These are phyloP conservation scores for Halcyon malimbica DNA, from an alignment of 2,113 vertebrate species.

Conservation along the genomic window DNA sequence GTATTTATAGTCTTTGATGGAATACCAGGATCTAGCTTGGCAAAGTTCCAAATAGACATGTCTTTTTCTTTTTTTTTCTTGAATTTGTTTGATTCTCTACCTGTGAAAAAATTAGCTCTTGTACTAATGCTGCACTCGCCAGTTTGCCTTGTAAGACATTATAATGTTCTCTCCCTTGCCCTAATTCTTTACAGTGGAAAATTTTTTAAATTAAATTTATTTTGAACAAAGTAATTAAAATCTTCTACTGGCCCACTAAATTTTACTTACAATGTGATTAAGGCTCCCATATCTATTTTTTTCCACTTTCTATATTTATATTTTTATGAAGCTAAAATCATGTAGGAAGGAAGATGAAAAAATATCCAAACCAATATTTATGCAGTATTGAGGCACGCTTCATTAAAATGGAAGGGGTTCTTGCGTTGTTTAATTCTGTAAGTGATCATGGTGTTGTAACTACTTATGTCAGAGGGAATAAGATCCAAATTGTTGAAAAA, in stretches of 20 bases:
- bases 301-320: neutral
- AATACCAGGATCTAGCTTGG: neutral
- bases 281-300: neutral
- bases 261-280: neutral
- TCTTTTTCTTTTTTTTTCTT: neutral
- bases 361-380: neutral
- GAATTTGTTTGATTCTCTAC: neutral
- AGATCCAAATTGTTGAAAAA: neutral
- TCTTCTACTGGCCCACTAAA: neutral
- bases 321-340: neutral
- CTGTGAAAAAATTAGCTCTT: neutral
- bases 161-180: neutral
- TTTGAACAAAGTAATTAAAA: slow-evolving; percentile 22
- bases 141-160: neutral
- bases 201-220: slow-evolving; percentile 30
- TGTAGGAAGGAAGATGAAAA: neutral
- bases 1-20: neutral
- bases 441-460: neutral
- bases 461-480: neutral
- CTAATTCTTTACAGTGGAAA: neutral
- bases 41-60: neutral
- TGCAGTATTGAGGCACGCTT: neutral
- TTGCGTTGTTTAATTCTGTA: neutral
- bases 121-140: neutral
- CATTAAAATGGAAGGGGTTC: neutral